phyloP scores from a whole-genome alignment of 1,140 invertebrate species.

The Uloborus diversus region DNA sequence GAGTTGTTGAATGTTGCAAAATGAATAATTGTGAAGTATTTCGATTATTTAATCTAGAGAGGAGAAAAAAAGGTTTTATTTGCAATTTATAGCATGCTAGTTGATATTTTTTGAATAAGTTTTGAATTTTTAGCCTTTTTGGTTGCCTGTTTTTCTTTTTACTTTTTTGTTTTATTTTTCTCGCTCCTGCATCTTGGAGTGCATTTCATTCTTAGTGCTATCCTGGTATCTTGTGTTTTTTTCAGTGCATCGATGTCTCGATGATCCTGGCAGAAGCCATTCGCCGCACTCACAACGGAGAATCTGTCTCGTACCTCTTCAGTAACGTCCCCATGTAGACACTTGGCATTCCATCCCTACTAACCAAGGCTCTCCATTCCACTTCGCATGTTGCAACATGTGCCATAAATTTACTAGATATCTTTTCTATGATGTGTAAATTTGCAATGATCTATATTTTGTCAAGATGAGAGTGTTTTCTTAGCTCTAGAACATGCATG shows the following conservation, averaged over 20 bases:
- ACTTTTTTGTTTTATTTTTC: not conserved
- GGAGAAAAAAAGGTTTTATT: too few relatives aligned
- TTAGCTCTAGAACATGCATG: not conserved
- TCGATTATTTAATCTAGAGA: too few relatives aligned
- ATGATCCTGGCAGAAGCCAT: constrained; percentile 98
- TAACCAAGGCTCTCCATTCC: constrained; percentile 52
- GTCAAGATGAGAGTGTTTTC: not conserved
- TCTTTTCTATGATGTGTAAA: constrained; percentile 44
- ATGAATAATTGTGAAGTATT: too few relatives aligned
- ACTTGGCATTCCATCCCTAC: constrained; percentile 48
- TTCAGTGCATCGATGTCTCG: constrained; percentile 95
- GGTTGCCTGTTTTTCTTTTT: not conserved
- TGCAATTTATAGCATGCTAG: too few relatives aligned
- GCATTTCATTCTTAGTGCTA: constrained; percentile 4
- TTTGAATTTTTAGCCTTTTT: not conserved
- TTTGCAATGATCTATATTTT: constrained; percentile 42
- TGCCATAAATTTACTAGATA: constrained; percentile 35
- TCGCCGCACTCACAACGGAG: constrained; percentile 94
- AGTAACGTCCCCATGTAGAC: constrained; percentile 81
- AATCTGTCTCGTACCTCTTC: constrained; percentile 95
- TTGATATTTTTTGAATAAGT: not conserved
- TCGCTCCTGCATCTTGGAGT: not conserved
- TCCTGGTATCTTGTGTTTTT: constrained; percentile 61
- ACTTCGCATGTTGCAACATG: constrained; percentile 48
- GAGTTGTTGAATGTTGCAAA: too few relatives aligned